Percentiles rank a stretch among this genome's conserved stretches.
phyloP scores from a whole-genome alignment of 2,797 vertebrate genomes.

The Stomatorhinus walkeri region DNA sequence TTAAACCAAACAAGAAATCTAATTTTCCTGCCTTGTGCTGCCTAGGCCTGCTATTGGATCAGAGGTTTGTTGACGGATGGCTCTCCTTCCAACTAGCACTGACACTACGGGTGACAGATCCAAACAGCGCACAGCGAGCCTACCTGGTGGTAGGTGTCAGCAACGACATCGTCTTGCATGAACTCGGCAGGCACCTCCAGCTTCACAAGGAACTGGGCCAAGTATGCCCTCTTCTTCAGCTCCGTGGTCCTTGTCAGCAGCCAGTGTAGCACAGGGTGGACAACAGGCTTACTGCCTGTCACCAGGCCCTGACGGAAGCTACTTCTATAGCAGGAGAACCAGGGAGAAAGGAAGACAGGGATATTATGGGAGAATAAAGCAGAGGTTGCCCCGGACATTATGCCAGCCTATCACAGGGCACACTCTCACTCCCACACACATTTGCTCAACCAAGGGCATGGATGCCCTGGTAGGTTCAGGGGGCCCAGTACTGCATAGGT shows the following conservation, averaged over 20 bases:
- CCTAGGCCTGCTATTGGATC: not conserved
- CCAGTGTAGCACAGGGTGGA: slow-evolving; percentile 89
- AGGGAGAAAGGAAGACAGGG: not conserved
- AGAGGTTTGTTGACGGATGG: not conserved
- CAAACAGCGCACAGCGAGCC: not conserved
- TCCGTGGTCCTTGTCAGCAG: slow-evolving; percentile 81
- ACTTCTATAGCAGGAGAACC: slow-evolving; percentile 60
- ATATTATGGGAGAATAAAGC: not conserved
- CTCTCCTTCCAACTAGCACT: not conserved
- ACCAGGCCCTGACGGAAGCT: slow-evolving; percentile 86
- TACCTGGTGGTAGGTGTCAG: slow-evolving; percentile 86
- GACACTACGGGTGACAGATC: not conserved
- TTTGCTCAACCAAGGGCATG: not conserved
- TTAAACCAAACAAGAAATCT: not conserved
- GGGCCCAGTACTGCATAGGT: not conserved
- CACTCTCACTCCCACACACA: not conserved
- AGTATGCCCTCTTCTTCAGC: slow-evolving; percentile 89
- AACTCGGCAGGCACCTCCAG: slow-evolving; percentile 87
- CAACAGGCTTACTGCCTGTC: slow-evolving; percentile 80
- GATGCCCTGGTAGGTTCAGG: not conserved
- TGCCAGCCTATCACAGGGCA: not conserved
- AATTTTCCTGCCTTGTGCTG: not conserved
- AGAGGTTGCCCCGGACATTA: not conserved
- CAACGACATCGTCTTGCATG: slow-evolving; percentile 82
- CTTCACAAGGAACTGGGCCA: slow-evolving; percentile 85